Conservation (phyloP, 2,113 vertebrate species). For the Anseranas semipalmata region DNA sequence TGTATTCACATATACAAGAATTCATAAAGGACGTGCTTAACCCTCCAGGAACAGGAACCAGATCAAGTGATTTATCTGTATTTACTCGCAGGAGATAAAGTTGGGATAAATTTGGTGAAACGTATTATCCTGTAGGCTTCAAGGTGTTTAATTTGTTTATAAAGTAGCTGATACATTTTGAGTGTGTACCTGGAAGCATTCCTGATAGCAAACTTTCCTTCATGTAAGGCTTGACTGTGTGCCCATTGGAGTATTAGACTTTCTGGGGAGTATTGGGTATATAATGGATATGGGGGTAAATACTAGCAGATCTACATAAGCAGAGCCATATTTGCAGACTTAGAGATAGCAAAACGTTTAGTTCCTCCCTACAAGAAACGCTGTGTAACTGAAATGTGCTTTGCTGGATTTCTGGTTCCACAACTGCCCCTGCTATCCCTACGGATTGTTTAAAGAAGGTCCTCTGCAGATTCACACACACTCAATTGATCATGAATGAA, state of each 20-base stretch:
- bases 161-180: not conserved
- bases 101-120: not conserved
- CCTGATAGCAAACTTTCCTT: not conserved
- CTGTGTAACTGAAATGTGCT: not conserved
- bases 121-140: not conserved
- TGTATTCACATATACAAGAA: not conserved
- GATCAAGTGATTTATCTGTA: not conserved
- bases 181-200: not conserved
- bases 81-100: not conserved
- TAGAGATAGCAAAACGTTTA: not conserved
- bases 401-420: not conserved
- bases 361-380: not conserved
- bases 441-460: conserved; percentile 41
- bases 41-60: not conserved
- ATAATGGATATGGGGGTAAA: not conserved
- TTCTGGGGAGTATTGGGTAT: not conserved
- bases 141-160: conserved; percentile 1
- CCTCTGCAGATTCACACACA: conserved; percentile 29
- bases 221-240: not conserved
- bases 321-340: not conserved
- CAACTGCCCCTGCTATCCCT: not conserved
- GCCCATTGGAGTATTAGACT: not conserved
- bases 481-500: conserved; percentile 64
- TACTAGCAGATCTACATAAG: not conserved
- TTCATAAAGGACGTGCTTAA: not conserved